Evolutionary conservation across 2,113 vertebrate genomes (phyloP).

Genomic region (Tapirus terrestris): DNA sequence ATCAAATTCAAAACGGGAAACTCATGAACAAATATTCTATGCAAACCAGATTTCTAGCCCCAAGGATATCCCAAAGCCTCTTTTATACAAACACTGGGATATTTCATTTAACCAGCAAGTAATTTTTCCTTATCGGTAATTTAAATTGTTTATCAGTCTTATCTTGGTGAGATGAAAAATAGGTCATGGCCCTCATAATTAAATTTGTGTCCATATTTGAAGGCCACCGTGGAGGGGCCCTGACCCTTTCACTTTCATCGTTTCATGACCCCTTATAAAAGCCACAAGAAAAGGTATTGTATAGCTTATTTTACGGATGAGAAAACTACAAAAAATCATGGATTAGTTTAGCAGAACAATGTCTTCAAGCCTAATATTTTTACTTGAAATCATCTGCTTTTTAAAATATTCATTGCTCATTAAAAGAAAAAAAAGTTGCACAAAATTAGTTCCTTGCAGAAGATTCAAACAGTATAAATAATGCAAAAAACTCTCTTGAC

Average conservation of each 20-base stretch:
- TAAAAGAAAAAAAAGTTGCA: not conserved
- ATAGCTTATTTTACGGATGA: not conserved
- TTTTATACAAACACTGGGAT: not conserved
- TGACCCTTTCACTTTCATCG: not conserved
- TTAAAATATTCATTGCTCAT: not conserved
- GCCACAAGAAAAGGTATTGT: not conserved
- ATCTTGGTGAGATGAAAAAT: slow-evolving; percentile 13
- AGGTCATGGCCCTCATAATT: not conserved
- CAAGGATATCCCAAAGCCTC: not conserved
- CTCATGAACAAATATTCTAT: not conserved
- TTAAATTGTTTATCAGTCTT: slow-evolving; percentile 37
- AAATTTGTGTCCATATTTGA: not conserved
- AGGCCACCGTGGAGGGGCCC: not conserved
- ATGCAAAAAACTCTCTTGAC: not conserved
- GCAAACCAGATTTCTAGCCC: slow-evolving; percentile 26
- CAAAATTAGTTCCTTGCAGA: not conserved
- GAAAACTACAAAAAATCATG: not conserved
- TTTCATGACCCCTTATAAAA: not conserved
- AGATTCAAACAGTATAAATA: slow-evolving; percentile 10
- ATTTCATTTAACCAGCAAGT: not conserved
- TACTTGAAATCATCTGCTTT: not conserved
- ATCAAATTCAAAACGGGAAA: slow-evolving; percentile 49
- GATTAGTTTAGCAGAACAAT: not conserved
- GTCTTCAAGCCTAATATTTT: not conserved
- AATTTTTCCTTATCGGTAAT: not conserved